A percentile compares a stretch with the other conserved stretches of the same genome.
These are phyloP conservation scores for Ichneumoninae sp. DNA, from an alignment of 2,888 invertebrate species.

Conservation along the genomic window DNA sequence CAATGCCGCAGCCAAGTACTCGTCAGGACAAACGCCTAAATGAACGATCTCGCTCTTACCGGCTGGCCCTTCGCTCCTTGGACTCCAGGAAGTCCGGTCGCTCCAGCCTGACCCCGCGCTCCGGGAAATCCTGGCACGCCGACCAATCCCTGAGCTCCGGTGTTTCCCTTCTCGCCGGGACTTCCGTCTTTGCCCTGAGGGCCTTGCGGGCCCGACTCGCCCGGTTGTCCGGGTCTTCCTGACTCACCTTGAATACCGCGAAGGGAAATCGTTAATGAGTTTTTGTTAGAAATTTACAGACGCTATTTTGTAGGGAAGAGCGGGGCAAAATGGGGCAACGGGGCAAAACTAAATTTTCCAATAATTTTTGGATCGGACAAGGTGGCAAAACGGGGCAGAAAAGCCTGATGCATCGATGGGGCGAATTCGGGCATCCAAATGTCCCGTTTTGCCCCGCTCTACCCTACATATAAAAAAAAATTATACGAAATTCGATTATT, in stretches of 20 bases:
- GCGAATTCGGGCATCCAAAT: too few relatives aligned
- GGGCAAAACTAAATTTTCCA: too few relatives aligned
- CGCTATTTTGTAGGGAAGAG: too few relatives aligned
- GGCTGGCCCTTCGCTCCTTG: constrained; percentile 91
- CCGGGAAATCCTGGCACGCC: constrained; percentile 94
- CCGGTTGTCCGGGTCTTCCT: constrained; percentile 91
- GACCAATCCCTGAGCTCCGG: constrained; percentile 89
- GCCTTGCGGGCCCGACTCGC: constrained; percentile 91
- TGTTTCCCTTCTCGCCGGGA: constrained; percentile 92
- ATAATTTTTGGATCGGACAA: too few relatives aligned
- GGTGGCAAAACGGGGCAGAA: too few relatives aligned
- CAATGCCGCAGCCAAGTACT: constrained; percentile 34
- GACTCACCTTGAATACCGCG: constrained; percentile 87
- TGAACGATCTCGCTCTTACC: constrained; percentile 84
- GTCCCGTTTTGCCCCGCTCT: too few relatives aligned
- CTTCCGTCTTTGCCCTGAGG: constrained; percentile 92
- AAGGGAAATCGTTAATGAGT: neutral
- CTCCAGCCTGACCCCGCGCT: constrained; percentile 91
- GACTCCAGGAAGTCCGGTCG: constrained; percentile 90
- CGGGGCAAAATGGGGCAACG: too few relatives aligned
- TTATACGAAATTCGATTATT: neutral
- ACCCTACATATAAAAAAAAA: too few relatives aligned
- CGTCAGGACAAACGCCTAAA: too few relatives aligned
- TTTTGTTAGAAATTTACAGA: neutral
- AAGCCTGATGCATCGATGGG: too few relatives aligned